Conservation (phyloP, 1,140 invertebrate genomes). For the Neodiprion virginianus region DNA sequence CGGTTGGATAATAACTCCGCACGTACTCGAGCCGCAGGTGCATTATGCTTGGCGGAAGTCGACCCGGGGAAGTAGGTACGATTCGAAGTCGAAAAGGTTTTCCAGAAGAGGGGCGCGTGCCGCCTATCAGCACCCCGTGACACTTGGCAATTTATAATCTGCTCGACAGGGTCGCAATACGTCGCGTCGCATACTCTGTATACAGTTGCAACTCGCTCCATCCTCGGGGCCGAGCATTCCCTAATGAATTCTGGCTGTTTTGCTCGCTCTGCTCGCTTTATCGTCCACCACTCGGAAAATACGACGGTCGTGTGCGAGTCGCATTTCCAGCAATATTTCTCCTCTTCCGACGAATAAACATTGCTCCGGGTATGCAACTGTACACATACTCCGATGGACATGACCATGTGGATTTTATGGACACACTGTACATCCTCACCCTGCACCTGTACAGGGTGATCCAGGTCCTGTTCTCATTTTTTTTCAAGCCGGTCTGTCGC, state of each 20-base stretch:
- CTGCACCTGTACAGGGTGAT: not conserved
- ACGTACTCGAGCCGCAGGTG: not conserved
- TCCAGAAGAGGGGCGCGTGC: not conserved
- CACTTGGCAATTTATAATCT: conserved; percentile 9
- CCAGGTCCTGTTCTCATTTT: no score
- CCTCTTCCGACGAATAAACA: not conserved
- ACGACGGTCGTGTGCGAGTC: not conserved
- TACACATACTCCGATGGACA: not conserved
- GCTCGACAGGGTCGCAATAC: conserved; percentile 1
- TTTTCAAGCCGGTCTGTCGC: no score
- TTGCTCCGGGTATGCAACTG: not conserved
- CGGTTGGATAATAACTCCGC: no score
- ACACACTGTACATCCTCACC: no score
- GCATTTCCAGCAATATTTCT: conserved; percentile 3
- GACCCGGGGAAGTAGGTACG: not conserved
- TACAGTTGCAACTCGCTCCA: not conserved
- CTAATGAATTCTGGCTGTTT: conserved; percentile 15
- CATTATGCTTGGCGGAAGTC: not conserved
- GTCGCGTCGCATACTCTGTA: not conserved
- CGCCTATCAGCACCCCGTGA: conserved; percentile 13
- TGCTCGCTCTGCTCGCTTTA: conserved; percentile 3
- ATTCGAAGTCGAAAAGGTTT: not conserved
- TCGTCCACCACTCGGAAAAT: not conserved
- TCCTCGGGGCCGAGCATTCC: conserved; percentile 1
- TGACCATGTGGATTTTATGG: no score